Percentiles rank a stretch among this genome's conserved stretches.
These are phyloP conservation scores for Pongo pygmaeus DNA, from an alignment of 2,113 vertebrate genomes.

Conservation along the genomic window DNA sequence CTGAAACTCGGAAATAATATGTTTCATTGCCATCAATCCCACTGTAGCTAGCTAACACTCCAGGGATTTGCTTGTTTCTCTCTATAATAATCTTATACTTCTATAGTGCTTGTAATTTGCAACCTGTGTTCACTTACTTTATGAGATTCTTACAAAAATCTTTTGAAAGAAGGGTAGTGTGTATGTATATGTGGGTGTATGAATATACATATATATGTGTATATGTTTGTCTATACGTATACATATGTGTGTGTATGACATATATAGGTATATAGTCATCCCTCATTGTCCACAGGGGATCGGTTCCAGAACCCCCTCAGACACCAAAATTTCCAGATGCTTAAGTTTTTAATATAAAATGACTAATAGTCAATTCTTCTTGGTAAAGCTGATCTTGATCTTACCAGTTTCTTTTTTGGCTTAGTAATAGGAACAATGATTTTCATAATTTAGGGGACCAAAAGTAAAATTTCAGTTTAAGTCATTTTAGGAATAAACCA, in stretches of 20 bases:
- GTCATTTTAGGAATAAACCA: background rate
- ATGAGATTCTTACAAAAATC: background rate
- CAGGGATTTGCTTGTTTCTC: constrained; percentile 10
- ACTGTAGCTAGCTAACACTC: background rate
- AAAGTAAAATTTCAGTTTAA: constrained; percentile 31
- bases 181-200: background rate
- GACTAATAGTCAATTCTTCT: background rate
- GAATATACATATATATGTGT: background rate
- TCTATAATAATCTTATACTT: background rate
- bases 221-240: background rate
- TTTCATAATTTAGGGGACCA: constrained; percentile 29
- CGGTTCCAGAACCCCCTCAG: background rate
- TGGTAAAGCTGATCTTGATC: background rate
- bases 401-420: constrained; percentile 15
- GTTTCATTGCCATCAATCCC: background rate
- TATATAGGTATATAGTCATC: background rate
- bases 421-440: background rate
- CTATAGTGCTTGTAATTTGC: background rate
- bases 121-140: background rate
- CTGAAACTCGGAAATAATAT: background rate
- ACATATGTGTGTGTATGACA: background rate
- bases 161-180: background rate
- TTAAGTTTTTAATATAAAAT: background rate
- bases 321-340: background rate
- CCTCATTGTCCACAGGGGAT: background rate